phyloP scores from a whole-genome alignment of 2,888 invertebrate genomes.

The Amphiduros pacificus region DNA sequence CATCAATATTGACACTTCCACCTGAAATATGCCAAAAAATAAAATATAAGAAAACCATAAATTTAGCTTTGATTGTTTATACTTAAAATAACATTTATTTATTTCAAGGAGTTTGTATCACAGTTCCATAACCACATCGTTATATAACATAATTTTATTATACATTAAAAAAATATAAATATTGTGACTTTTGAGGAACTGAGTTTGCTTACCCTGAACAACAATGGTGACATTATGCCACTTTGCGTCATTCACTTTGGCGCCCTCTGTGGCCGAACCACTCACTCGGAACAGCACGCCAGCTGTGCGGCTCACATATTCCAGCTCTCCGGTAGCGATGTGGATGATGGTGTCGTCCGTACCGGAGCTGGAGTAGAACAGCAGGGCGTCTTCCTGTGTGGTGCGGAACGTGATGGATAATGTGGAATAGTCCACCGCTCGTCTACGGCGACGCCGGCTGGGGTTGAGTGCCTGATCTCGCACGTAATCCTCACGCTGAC shows the following conservation, averaged over 20 bases:
- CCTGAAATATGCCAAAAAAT: slow-evolving; percentile 1
- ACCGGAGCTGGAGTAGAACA: slow-evolving; percentile 71
- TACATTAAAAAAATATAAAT: too few species aligned
- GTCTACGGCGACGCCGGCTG: neutral
- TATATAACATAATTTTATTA: too few species aligned
- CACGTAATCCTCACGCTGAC: slow-evolving; percentile 74
- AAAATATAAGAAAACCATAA: too few species aligned
- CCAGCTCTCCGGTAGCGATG: slow-evolving; percentile 5
- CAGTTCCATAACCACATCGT: too few species aligned
- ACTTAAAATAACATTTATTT: too few species aligned
- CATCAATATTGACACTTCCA: slow-evolving; percentile 10
- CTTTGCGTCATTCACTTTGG: slow-evolving; percentile 72
- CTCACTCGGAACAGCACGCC: too few species aligned
- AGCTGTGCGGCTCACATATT: slow-evolving; percentile 2
- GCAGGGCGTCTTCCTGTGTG: slow-evolving; percentile 73
- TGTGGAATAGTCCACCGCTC: slow-evolving; percentile 62
- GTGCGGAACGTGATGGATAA: slow-evolving; percentile 81
- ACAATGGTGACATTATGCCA: slow-evolving; percentile 85
- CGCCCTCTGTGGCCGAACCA: neutral
- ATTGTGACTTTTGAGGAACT: too few species aligned
- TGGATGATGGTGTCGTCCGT: slow-evolving; percentile 8
- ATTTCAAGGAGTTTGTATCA: too few species aligned
- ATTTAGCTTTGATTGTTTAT: too few species aligned
- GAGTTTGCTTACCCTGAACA: slow-evolving; percentile 31
- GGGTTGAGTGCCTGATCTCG: slow-evolving; percentile 76